Conservation (phyloP, 2,888 invertebrate genomes). For the Drosophila anomalata region DNA sequence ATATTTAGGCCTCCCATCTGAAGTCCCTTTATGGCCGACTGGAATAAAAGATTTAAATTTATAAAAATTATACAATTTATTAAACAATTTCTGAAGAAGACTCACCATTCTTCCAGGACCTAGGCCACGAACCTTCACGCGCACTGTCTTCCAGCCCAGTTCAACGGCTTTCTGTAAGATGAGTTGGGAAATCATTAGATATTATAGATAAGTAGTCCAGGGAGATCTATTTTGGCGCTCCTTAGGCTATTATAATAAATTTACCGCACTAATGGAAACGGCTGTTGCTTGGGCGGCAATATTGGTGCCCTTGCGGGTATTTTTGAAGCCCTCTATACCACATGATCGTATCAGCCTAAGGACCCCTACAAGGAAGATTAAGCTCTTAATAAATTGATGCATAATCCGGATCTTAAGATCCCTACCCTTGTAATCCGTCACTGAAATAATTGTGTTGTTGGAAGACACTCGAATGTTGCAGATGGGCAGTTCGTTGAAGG, state of each 20-base stretch:
- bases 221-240: neutral
- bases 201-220: neutral
- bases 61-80: too few relatives aligned
- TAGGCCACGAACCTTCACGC: constrained; percentile 91
- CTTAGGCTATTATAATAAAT: constrained; percentile 57
- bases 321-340: constrained; percentile 97
- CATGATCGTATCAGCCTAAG: constrained; percentile 89
- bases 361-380: constrained; percentile 82
- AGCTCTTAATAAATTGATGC: neutral
- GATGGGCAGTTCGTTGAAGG: constrained; percentile 92
- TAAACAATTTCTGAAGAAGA: neutral
- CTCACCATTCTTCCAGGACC: constrained; percentile 96
- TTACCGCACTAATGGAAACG: constrained; percentile 90
- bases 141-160: constrained; percentile 89
- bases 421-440: constrained; percentile 89
- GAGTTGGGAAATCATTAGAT: neutral
- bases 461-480: constrained; percentile 91
- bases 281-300: constrained; percentile 98
- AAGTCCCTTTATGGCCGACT: constrained; percentile 96
- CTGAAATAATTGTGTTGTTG: constrained; percentile 94
- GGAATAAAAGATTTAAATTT: constrained; percentile 76
- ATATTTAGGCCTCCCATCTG: constrained; percentile 96
- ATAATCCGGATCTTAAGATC: rapidly evolving
- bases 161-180: constrained; percentile 88
- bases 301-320: constrained; percentile 97